Base-by-base conservation (phyloP, 2,113 vertebrate genomes). In the Pelusios castaneus region DNA sequence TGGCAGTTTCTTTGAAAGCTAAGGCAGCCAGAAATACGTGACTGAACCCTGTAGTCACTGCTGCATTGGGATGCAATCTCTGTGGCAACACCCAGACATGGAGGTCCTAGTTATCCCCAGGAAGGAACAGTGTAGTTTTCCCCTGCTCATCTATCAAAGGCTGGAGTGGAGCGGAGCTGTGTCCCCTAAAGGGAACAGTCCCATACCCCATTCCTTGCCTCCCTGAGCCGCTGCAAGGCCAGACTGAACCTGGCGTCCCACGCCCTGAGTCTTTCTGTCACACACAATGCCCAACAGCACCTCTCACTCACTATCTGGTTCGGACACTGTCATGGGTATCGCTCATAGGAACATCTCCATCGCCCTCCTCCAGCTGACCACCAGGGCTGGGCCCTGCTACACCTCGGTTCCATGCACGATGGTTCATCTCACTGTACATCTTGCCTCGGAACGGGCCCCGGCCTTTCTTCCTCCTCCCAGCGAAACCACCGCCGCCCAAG, bases 271-370 rank as follows among this genome's bases (percentile, higher is more conserved):
- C 63, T 19, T 16, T 21, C 63, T n/a, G 21, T 22, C 63, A 21
- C 63, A 67, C 34, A 70, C 63, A 38, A 38, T 22, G n/a, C 34
- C 29, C 63, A 38, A 70, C n/a, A 70, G 19, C n/a, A 11, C 41
- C 5, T 25, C 25, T 63, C 16, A 95, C 98, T 98, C 95, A 99
- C 99, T 97, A 99, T 98, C 98, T 97, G 54, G 97, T 90, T 58
- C 98, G 98, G 34, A 97, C 95, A 51, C 88, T 89, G 75, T 99
- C 98, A 73, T 98, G 98, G 24, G 97, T 93, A 9, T 98, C 98
- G 52, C 97, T 98, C 98, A 99, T 99, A 4, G 97, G 96, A 14
- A 99, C 98, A 80, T 99, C 98, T 79, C 98, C 98, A 73, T 98
- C 98, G 0, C 94, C 92, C 11, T 99, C 98, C 4, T 98, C 98